Evolutionary conservation across 1,140 invertebrate species (phyloP), one percentile per base, ranked within the genome.

Genomic region (Melanaphis sacchari): DNA sequence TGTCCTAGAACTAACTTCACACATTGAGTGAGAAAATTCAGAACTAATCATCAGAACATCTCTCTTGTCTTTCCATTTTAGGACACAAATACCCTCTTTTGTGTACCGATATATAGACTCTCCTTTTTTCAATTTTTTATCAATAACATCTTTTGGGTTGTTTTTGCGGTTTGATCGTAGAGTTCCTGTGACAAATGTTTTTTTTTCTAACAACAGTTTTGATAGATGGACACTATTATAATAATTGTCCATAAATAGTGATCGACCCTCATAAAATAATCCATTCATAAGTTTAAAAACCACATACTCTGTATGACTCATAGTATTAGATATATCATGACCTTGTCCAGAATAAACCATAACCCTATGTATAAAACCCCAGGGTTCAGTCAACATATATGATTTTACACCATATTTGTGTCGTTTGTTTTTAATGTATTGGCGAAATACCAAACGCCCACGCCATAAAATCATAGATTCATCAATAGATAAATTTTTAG

Each of bases 401-500:
- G n/a, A n/a, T n/a, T n/a, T n/a, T n/a, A n/a, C n/a, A n/a, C n/a
- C n/a, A n/a, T n/a, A n/a, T n/a, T n/a, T n/a, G n/a, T n/a, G n/a
- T n/a, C n/a, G n/a, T n/a, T n/a, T n/a, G n/a, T n/a, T n/a, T n/a
- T n/a, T n/a, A n/a, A n/a, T n/a, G n/a, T n/a, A n/a, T n/a, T n/a
- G n/a, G n/a, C n/a, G n/a, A n/a, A n/a, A n/a, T n/a, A n/a, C n/a
- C n/a, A n/a, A n/a, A n/a, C n/a, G n/a, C n/a, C n/a, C n/a, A n/a
- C n/a, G n/a, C n/a, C n/a, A n/a, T n/a, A n/a, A n/a, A n/a, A n/a
- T n/a, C n/a, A n/a, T n/a, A n/a, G n/a, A n/a, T n/a, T n/a, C n/a
- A n/a, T n/a, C n/a, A 40, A 95, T 94, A 38, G 94, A 94, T n/a
- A 95, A 88, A 46, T 93, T 94, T 94, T 95, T 90, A 21, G 94